Base-by-base conservation (phyloP, 2,888 invertebrate species). In the Trachelus stipa region DNA sequence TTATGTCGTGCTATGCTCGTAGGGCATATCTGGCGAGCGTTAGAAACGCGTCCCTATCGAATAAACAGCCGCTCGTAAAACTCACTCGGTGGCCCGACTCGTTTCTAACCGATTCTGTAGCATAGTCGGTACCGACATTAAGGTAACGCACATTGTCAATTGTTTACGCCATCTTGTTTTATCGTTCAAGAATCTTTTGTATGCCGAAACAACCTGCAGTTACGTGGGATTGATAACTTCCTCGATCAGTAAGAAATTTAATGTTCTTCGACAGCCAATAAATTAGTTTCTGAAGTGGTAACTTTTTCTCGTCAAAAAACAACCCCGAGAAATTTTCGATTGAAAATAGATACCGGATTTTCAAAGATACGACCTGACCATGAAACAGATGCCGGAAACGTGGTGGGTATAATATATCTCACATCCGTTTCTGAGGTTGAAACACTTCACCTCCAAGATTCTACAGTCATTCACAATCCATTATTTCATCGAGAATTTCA, bases 11-110 rank as follows among this genome's bases (percentile, higher is more conserved):
- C 37, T 34, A 56, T 34, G 69, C 68, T n/a, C 75, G 69, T 30
- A 69, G 68, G 77, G 40, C 71, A 77, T 77, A 77, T 75, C 69
- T 77, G 77, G 40, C 35, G 69, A 74, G 74, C 68, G 74, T 77
- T 77, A 74, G 74, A 77, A 77, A 77, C 30, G 73, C 74, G 68
- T 34, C 35, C 74, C 77, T 69, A 56, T 75, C 75, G 69, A 77
- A 77, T 77, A 74, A 77, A 75, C 69, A 56, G 69, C 40, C 35
- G 68, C 74, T 77, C 77, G 75, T 77, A 77, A 77, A 77, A 77
- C 77, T 75, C 40, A 69, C 35, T 69, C 71, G 77, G 33, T 73
- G 12, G 40, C 75, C 71, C 31, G 69, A 77, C 71, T 37, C 71
- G 31, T 73, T 37, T 73, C 40, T 23, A 56, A 23, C 56, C 56